Base-by-base conservation (phyloP, 2,797 vertebrate genomes). In the Danio kyathit region DNA sequence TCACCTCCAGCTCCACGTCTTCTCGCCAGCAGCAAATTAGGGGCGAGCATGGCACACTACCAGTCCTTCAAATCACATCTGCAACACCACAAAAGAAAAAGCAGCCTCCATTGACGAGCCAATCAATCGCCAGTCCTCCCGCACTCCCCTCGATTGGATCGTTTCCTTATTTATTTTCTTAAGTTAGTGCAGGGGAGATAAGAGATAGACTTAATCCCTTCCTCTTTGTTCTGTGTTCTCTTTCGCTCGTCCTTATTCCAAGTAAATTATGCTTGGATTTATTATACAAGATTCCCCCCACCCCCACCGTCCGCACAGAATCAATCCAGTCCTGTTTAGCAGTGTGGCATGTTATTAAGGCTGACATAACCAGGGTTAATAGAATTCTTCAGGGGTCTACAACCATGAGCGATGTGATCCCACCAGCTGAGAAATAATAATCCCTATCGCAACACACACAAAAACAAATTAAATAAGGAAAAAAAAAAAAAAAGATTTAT, bases 321-420 rank as follows among this genome's bases (percentile, higher is more conserved):
- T 90, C 84, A 91, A 76, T 79, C 88, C 82, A 29, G 17, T 81
- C 87, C 86, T 89, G 85, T 88, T 92, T 88, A 90, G 87, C 84
- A 86, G 86, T 88, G 82, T 91, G 89, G 87, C 85, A 88, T 89
- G 88, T 91, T 91, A 91, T 93, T 91, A 90, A 89, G 85, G 70
- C 74, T 87, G 89, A 90, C 90, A 90, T 90, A 90, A 91, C 87
- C 87, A 87, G 90, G 90, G 91, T 90, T 93, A 93, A 92, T 93
- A 88, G 88, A 93, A 93, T 92, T 89, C 88, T 91, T 89, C 89
- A 89, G 90, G 90, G 90, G 85, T 93, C 91, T 88, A 87, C 80
- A 88, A 83, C 86, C 88, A 82, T 41, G 86, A 91, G 86, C 21
- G 72, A 89, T 85, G 87, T 82, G 82, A 88, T 87, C 84, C 89